Evolutionary conservation across 64 coral and sea anemone genomes (phyloP), one percentile per base, ranked within the genome.

Genomic region (Trachythela sp.): DNA sequence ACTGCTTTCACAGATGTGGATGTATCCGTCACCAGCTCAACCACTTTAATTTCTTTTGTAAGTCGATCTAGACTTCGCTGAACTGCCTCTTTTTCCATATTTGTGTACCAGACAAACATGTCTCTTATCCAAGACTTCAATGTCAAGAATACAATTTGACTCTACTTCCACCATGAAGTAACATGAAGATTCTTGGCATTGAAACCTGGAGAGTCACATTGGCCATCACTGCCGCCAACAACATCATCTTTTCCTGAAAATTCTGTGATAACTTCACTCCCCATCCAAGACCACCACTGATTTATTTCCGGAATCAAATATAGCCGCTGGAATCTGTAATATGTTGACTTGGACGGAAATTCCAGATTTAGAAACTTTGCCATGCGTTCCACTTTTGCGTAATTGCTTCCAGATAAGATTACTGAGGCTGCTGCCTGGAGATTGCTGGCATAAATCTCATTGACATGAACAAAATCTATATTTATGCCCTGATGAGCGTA

Each of bases 261-360:
- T 52, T 92, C 87, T 36, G 70, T 49, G 10, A 85, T 36, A 2
- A 92, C 33, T 72, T 68, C 4, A 13, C 32, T 56, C 24, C 88
- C 60, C 72, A 70, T 48, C 86, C 86, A 85, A 36, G 77, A 68
- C 91, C 91, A 92, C 83, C 91, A 92, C 14, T 89, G 86, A 86
- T 92, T 76, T 17, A 89, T 89, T 48, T 38, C 87, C 17, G n/a
- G n/a, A n/a, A n/a, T n/a, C n/a, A n/a, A n/a, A n/a, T n/a, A n/a
- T n/a, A n/a, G n/a, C n/a, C n/a, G 91, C 86, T 26, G 89, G 27
- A 13, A 86, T 11, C 87, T 42, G 29, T 88, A 89, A 72, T 70
- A 92, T 70, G 91, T 92, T 0, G 91, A 92, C n/a, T 88, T 83
- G 0, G 87, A 92, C 24, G 75, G 49, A 59, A 92, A 92, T 27